Evolutionary conservation across 2,888 invertebrate genomes (phyloP), one percentile per base, ranked within the genome.

Genomic region (Bhutanitis thaidina): DNA sequence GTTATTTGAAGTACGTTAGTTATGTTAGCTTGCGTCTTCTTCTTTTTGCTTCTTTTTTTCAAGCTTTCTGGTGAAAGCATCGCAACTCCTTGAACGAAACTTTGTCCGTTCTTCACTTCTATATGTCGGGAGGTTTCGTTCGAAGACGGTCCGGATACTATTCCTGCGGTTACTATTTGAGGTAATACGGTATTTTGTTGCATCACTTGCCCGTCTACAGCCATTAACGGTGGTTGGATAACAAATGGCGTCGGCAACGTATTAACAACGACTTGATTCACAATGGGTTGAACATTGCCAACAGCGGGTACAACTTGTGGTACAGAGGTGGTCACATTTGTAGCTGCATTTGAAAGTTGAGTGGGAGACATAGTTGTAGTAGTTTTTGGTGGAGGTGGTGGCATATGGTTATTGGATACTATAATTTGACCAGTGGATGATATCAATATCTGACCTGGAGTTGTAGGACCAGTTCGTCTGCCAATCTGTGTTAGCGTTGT

Each of bases 241-340:
- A 96, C 93, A 60, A 95, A 94, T 0, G 95, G 95, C 13, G 94
- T 90, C 43, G 93, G 94, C 55, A 96, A 80, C 0, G 96, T 93
- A 68, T 96, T 96, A 1, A 97, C 93, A 4, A 97, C 91, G 0
- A 96, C 94, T 0, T 93, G 94, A 25, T 94, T 94, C 1, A 94
- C 90, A 13, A 94, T 91, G 3, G 93, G 92, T 60, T 92, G 93
- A 1, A 92, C 90, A 1, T 91, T 90, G 0, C 91, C 91, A 0
- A 92, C 92, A 0, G 92, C 91, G 1, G 93, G 92, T 34, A 93
- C 91, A 0, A 93, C 92, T 74, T 93, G 93, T 8, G 92, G 90
- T 7, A 93, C 91, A 0, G 93, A 91, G 0, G 92, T 92, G 0
- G 92, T 92, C 1, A 92, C 93, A 62, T 92, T 93, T 0, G 93